These are phyloP conservation scores for Nymphalis urticae DNA, from an alignment of 2,888 invertebrate species.

Conservation along the genomic window DNA sequence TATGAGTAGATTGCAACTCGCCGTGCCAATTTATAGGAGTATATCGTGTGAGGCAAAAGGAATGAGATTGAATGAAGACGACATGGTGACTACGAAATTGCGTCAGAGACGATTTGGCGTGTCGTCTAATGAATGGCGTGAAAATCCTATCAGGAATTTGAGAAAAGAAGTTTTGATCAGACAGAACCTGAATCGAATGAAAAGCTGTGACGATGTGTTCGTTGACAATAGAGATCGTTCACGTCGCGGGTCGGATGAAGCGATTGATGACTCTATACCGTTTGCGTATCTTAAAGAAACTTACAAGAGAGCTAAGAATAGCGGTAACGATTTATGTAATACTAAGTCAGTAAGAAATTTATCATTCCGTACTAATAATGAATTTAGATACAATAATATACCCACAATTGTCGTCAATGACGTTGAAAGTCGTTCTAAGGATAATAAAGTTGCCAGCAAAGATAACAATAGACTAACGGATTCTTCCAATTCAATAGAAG, in stretches of 20 bases:
- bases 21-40: slow-evolving; percentile 48
- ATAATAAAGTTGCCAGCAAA: slow-evolving; percentile 43
- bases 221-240: slow-evolving; percentile 33
- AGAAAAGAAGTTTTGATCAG: slow-evolving; percentile 60
- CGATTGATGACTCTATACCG: slow-evolving; percentile 30
- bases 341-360: slow-evolving; percentile 48
- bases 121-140: slow-evolving; percentile 49
- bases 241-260: slow-evolving; percentile 35
- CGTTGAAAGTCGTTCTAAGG: slow-evolving; percentile 31
- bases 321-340: slow-evolving; percentile 39
- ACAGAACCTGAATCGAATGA: slow-evolving; percentile 51
- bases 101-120: slow-evolving; percentile 56
- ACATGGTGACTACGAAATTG: slow-evolving; percentile 36
- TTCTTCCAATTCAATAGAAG: slow-evolving; percentile 61
- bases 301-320: slow-evolving; percentile 38
- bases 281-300: slow-evolving; percentile 41
- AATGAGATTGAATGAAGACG: slow-evolving; percentile 35
- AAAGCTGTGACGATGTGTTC: slow-evolving; percentile 58
- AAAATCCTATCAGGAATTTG: slow-evolving; percentile 51
- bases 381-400: slow-evolving; percentile 37
- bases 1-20: slow-evolving; percentile 19
- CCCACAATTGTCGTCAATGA: slow-evolving; percentile 51
- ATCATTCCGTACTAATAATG: slow-evolving; percentile 37
- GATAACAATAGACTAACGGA: slow-evolving; percentile 46
- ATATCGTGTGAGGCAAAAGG: slow-evolving; percentile 48